These are phyloP conservation scores for Sinella curviseta DNA, from an alignment of 1,140 invertebrate genomes.

Conservation along the genomic window DNA sequence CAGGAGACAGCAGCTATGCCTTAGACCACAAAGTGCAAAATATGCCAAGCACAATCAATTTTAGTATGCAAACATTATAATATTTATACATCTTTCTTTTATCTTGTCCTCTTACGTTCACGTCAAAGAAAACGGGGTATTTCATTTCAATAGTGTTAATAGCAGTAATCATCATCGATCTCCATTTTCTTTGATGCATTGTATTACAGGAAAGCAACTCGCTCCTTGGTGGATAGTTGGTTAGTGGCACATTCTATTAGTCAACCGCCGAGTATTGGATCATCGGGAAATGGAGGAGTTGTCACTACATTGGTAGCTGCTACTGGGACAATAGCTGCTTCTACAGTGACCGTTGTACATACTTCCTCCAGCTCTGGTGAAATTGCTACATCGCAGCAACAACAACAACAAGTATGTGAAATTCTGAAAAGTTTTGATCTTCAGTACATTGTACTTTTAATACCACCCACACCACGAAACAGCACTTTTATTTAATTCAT, in stretches of 20 bases:
- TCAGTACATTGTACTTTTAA: neutral
- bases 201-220: constrained; percentile 77
- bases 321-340: constrained; percentile 24
- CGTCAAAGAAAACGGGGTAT: too few species aligned
- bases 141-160: too few species aligned
- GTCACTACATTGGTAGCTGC: constrained; percentile 38
- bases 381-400: neutral
- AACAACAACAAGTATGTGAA: constrained; percentile 11
- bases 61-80: too few species aligned
- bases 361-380: neutral
- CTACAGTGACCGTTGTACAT: constrained; percentile 3
- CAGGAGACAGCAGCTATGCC: too few species aligned
- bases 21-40: too few species aligned
- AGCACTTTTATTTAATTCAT: too few species aligned
- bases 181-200: constrained; percentile 43
- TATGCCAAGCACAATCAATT: too few species aligned
- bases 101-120: too few species aligned
- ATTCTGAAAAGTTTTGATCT: neutral
- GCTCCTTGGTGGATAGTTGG: constrained; percentile 88
- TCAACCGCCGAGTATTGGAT: constrained; percentile 45
- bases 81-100: too few species aligned
- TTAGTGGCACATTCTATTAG: constrained; percentile 78
- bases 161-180: neutral
- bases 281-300: constrained; percentile 55
- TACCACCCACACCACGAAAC: too few species aligned